Conservation (phyloP, 2,113 vertebrate genomes). For the Notiomystis cincta region DNA sequence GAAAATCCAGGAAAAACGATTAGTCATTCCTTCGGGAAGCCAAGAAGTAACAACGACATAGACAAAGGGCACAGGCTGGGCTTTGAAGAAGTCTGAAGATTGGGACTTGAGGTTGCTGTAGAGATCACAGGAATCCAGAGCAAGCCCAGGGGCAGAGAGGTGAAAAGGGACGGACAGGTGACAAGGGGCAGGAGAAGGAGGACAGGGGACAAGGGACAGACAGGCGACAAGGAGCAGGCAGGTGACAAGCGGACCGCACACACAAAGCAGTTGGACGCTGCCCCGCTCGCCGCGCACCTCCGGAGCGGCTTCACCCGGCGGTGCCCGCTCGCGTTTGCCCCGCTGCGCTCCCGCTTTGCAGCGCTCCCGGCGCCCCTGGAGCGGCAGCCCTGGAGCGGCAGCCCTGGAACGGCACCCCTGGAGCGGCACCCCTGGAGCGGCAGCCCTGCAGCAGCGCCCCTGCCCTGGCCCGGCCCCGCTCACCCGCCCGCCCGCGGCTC, state of each 20-base stretch:
- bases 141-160: background rate
- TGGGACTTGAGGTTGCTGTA: accelerated
- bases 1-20: background rate
- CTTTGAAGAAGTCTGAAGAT: too few relatives aligned
- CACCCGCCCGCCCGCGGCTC: background rate
- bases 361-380: background rate
- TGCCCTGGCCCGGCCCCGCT: background rate
- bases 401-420: too few relatives aligned
- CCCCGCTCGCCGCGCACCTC: background rate
- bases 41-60: background rate
- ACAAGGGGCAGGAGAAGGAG: accelerated
- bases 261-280: background rate
- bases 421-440: background rate
- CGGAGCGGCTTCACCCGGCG: background rate
- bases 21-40: background rate
- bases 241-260: background rate
- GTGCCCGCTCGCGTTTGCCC: background rate
- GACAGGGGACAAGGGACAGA: too few relatives aligned
- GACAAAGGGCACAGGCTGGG: background rate
- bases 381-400: background rate
- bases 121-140: background rate
- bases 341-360: background rate
- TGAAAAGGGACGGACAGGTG: background rate
- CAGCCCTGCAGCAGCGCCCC: background rate
- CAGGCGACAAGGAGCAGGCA: background rate